phyloP scores from a whole-genome alignment of 1,140 invertebrate genomes.

The Pseudomyrmex sp. region DNA sequence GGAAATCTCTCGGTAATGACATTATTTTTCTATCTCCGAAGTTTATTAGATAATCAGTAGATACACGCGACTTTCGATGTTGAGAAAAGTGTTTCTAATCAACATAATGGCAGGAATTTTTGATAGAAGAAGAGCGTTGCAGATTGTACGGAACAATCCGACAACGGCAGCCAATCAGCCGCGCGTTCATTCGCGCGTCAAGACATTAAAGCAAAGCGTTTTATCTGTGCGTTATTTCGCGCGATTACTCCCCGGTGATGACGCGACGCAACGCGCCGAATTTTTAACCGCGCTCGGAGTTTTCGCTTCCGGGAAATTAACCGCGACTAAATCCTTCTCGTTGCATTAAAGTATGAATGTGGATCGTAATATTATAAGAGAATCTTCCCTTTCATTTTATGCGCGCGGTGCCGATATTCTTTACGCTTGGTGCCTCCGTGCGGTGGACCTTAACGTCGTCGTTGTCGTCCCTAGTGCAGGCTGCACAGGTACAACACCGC shows the following conservation, averaged over 20 bases:
- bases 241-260: conserved; percentile 18
- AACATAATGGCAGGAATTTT: neutral
- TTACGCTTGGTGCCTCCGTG: conserved; percentile 45
- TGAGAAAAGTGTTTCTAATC: neutral
- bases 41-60: too few relatives aligned
- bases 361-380: conserved; percentile 9
- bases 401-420: conserved; percentile 31
- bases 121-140: neutral
- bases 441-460: conserved; percentile 40
- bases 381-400: conserved; percentile 32
- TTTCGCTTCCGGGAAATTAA: conserved; percentile 63
- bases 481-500: conserved; percentile 46
- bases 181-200: neutral
- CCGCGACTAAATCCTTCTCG: conserved; percentile 39
- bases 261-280: conserved; percentile 33
- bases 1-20: neutral
- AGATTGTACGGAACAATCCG: conserved; percentile 22
- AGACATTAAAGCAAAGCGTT: conserved; percentile 34
- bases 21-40: neutral
- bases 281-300: conserved; percentile 37
- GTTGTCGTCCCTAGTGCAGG: conserved; percentile 34
- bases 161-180: neutral
- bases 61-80: too few relatives aligned
- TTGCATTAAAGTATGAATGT: conserved; percentile 49
- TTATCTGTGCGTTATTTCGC: conserved; percentile 25